Evolutionary conservation across 2,113 vertebrate species (phyloP), one percentile per base, ranked within the genome.

Genomic region (Zeus faber): DNA sequence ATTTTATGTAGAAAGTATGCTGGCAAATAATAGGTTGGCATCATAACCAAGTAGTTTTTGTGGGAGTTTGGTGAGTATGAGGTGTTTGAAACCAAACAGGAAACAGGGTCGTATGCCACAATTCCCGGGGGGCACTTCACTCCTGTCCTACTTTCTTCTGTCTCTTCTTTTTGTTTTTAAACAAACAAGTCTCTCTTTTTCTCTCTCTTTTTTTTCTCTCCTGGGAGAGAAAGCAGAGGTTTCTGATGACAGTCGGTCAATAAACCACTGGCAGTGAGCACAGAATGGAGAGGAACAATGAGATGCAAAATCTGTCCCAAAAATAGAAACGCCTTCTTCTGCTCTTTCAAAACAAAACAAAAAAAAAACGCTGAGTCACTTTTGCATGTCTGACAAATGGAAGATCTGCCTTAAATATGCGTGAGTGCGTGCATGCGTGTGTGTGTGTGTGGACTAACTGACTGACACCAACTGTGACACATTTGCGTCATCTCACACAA

Each of bases 401-500:
- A 43, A 43, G 45, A 17, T 26, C n/a, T 11, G 16, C 9, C 26
- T n/a, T n/a, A n/a, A n/a, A n/a, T n/a, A n/a, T n/a, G n/a, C n/a
- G 39, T 41, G 6, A 5, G 40, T 41, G 40, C 2, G 17, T 51
- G 29, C 10, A 5, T 35, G 27, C 21, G 16, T 22, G 25, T 49
- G 47, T 16, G 23, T 49, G 3, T 26, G 5, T 20, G 13, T n/a
- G n/a, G n/a, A n/a, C n/a, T n/a, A n/a, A 33, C 43, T 37, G 13
- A 27, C 16, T 7, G 18, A 52, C 24, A 13, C 29, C 22, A 23
- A 24, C 3, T 1, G 11, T 62, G 68, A 54, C 58, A 65, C 23
- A 47, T 58, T 57, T 76, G 55, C 72, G 58, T 62, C 64, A 56
- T 2, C n/a, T n/a, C n/a, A n/a, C n/a, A n/a, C n/a, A n/a, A n/a